Base-by-base conservation (phyloP, 2,888 invertebrate genomes). In the Notocelia uddmanniana region DNA sequence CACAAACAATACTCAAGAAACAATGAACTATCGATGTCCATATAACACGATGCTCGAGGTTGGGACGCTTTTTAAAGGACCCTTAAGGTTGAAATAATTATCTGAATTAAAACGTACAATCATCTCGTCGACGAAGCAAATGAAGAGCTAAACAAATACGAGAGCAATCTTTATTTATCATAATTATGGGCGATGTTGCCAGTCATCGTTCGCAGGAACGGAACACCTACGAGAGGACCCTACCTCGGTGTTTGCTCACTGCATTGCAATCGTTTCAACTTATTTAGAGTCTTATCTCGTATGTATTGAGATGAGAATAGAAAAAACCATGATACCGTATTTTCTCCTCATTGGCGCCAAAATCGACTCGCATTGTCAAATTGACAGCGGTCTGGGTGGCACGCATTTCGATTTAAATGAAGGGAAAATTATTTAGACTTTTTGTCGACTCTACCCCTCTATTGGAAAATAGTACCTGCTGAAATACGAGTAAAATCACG, bases 91-190 rank as follows among this genome's bases (percentile, higher is more conserved):
- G 52, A 66, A 69, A 69, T 69, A 73, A 69, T 69, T 69, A 69
- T 69, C 54, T 37, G 60, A 77, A 76, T 77, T 74, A 76, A 83
- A 82, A 76, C 74, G 79, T 73, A 75, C 76, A 83, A 75, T 85
- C 84, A 83, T 80, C 78, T 77, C 81, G 77, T 73, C 70, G 77
- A 76, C 62, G 83, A 82, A 86, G 85, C 88, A 89, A 92, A 92
- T 92, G 91, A 92, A 92, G 91, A 89, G 90, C 86, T 91, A 88
- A 91, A 89, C 90, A 92, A 93, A 92, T 85, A 92, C 76, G 87
- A 87, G 85, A 84, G 83, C 82, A 81, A 64, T 87, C 86, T 89
- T 91, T 92, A 91, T 91, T 91, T 89, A 90, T 88, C 86, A 90
- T 92, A 91, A 92, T 92, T 91, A 88, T 87, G 83, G 81, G 76